These are phyloP conservation scores for Caenorhabditis latens DNA, from an alignment of 1,140 invertebrate genomes.

Conservation along the genomic window DNA sequence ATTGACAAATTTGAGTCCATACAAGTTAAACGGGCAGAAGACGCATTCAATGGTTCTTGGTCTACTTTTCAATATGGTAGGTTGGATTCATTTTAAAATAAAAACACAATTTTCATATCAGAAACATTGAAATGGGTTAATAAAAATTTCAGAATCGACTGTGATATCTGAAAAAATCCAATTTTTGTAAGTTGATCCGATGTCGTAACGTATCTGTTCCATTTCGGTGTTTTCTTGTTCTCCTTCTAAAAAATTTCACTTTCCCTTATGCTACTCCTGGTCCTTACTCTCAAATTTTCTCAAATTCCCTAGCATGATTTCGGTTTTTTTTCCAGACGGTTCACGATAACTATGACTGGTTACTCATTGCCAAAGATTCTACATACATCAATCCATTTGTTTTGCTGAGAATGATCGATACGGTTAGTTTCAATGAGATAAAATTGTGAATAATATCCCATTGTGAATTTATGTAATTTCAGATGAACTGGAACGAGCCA, in stretches of 20 bases:
- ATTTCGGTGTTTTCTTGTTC: neutral
- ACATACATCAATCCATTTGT: slow-evolving; percentile 77
- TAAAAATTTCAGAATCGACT: slow-evolving; percentile 29
- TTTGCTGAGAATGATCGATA: slow-evolving; percentile 65
- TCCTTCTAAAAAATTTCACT: too few species aligned
- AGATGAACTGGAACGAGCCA: slow-evolving; percentile 72
- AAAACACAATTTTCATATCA: too few species aligned
- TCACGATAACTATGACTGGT: slow-evolving; percentile 76
- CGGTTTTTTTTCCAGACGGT: slow-evolving; percentile 66
- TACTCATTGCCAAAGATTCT: slow-evolving; percentile 74
- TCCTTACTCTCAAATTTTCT: neutral
- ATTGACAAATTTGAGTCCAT: slow-evolving; percentile 69
- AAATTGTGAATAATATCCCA: too few species aligned
- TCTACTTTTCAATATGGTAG: slow-evolving; percentile 71
- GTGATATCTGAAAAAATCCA: neutral
- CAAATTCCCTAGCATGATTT: neutral
- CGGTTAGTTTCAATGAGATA: slow-evolving; percentile 53
- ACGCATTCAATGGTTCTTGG: slow-evolving; percentile 74
- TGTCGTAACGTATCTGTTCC: neutral
- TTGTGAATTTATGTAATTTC: neutral
- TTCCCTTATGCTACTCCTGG: neutral
- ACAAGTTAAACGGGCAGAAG: slow-evolving; percentile 69
- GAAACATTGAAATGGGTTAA: neutral
- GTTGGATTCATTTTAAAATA: slow-evolving; percentile 13
- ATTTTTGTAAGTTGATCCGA: neutral